Percentiles rank a stretch among this genome's conserved stretches.
Conservation (phyloP, 1,140 invertebrate species). For the Bombus sylvicola region DNA sequence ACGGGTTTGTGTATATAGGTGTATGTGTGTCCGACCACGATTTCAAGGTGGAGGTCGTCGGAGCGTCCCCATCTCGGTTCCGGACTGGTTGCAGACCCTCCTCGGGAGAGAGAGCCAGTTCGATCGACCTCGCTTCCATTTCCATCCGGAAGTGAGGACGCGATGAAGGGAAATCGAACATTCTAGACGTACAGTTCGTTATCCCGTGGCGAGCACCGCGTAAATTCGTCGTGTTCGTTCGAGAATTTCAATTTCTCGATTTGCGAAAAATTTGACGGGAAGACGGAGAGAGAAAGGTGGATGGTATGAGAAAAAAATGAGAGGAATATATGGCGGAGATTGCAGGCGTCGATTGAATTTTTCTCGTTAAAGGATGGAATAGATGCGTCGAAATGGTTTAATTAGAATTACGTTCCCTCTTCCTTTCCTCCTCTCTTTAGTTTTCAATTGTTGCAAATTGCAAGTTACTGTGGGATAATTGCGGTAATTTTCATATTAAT, state of each 20-base stretch:
- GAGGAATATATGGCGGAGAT: conserved; percentile 31
- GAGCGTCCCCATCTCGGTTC: conserved; percentile 54
- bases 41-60: conserved; percentile 65
- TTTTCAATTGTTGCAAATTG: neutral
- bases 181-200: conserved; percentile 56
- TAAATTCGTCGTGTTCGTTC: conserved; percentile 35
- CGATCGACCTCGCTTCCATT: conserved; percentile 70
- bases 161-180: conserved; percentile 70
- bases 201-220: conserved; percentile 30
- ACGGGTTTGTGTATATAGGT: neutral
- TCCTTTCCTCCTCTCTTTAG: neutral
- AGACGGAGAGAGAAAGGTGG: neutral
- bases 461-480: neutral
- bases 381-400: neutral
- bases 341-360: conserved; percentile 48
- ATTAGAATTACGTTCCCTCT: neutral
- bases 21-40: conserved; percentile 18
- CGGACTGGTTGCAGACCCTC: conserved; percentile 56
- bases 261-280: conserved; percentile 19
- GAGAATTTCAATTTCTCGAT: conserved; percentile 51
- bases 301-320: neutral
- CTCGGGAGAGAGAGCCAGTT: conserved; percentile 43
- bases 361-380: conserved; percentile 4
- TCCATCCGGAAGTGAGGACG: conserved; percentile 67
- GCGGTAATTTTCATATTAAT: neutral